Conservation (phyloP, 2,113 vertebrate genomes). For the Passer domesticus region DNA sequence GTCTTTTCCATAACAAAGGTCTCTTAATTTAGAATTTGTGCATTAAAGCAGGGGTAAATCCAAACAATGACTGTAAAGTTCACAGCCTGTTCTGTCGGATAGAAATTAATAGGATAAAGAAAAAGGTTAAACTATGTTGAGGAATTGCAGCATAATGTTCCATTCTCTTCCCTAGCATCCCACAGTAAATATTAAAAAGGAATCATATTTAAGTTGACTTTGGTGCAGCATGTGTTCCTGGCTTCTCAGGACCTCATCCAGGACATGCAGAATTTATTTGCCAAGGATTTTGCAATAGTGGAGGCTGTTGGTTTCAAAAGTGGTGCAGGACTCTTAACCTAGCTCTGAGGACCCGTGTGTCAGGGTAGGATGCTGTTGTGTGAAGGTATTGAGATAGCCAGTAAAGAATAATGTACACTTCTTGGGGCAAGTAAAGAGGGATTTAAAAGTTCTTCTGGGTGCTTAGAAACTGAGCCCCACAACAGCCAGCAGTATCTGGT, state of each 20-base stretch:
- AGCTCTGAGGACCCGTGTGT: neutral
- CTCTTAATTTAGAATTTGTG: neutral
- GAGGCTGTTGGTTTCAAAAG: neutral
- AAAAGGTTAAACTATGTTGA: neutral
- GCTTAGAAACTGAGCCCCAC: neutral
- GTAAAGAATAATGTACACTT: neutral
- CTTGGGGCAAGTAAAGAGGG: neutral
- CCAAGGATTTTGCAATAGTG: neutral
- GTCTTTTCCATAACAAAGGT: neutral
- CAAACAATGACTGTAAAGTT: neutral
- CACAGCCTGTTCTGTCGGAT: neutral
- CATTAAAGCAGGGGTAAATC: neutral
- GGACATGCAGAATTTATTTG: neutral
- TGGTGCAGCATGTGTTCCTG: neutral
- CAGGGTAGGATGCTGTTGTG: neutral
- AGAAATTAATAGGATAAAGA: neutral
- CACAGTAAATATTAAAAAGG: neutral
- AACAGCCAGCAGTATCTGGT: neutral
- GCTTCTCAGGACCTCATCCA: neutral
- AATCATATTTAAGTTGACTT: neutral
- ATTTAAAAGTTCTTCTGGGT: neutral
- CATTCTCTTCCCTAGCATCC: neutral
- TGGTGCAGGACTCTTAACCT: accelerated
- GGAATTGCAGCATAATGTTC: neutral
- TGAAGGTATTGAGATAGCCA: neutral